Percentiles rank a stretch among this genome's conserved stretches.
phyloP scores from a whole-genome alignment of 2,113 vertebrate species.

The Crotalus tigris region DNA sequence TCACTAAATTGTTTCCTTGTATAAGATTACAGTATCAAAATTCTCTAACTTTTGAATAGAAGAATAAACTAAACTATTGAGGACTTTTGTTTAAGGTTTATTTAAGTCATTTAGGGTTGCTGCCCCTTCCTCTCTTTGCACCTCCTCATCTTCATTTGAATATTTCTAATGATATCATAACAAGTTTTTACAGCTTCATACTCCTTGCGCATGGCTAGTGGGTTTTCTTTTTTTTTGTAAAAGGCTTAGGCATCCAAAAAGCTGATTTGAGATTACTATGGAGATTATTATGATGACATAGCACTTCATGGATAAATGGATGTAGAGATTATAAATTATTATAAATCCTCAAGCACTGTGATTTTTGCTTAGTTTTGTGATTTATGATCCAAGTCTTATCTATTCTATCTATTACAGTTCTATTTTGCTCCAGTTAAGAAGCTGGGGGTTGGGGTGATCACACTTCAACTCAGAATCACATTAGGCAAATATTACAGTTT shows the following conservation, averaged over 20 bases:
- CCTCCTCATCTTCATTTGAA: neutral
- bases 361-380: neutral
- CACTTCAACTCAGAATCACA: neutral
- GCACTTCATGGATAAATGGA: neutral
- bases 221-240: neutral
- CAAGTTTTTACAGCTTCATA: neutral
- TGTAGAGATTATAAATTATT: neutral
- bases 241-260: neutral
- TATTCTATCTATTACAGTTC: neutral
- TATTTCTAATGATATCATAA: neutral
- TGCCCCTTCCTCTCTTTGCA: neutral
- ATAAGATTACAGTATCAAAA: neutral
- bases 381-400: neutral
- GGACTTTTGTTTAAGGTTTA: neutral
- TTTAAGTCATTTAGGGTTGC: neutral
- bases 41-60: neutral
- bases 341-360: neutral
- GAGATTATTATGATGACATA: neutral
- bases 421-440: neutral
- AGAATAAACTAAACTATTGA: neutral
- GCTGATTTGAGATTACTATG: neutral
- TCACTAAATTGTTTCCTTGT: neutral
- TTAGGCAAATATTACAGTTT: neutral
- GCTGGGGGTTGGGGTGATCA: neutral
- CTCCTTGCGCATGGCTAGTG: neutral